Evolutionary conservation across 2,888 invertebrate genomes (phyloP), one percentile per base, ranked within the genome.

Genomic region (Drosophila atroscutellata): DNA sequence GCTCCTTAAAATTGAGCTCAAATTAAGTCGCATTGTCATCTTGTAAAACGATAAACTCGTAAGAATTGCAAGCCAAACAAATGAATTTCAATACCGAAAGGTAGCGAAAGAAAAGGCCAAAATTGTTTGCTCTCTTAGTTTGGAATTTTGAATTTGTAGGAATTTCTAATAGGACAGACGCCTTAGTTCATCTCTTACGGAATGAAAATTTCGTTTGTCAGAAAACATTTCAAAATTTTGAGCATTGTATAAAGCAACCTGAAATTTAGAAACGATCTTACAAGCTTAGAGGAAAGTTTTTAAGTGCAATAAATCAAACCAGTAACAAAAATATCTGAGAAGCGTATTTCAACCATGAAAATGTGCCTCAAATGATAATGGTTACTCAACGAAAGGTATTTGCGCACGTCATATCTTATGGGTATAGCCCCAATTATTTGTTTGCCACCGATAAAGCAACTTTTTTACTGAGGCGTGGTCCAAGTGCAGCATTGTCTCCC

Each of bases 21-120:
- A 68, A 20, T 85, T 73, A 39, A 85, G 57, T 56, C 80, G 82
- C 75, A 75, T 83, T 7, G 85, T 60, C 89, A 89, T 84, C 47
- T 58, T 69, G 36, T 28, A 3, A 59, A 54, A 8, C 11, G 34
- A 60, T 26, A 2, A 36, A 36, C 15, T 36, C 11, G 42, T 45
- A 26, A 8, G 2, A 86, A 84, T 78, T 78, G 58, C 2, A 18
- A 26, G 15, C 20, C 13, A 30, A 65, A 61, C 13, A 20, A 13
- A 9, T n/a, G 8, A 56, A 42, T 24, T 51, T 28, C 9, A 28
- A 39, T 26, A 36, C 66, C 66, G 51, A 83, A 80, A 68, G 18
- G 15, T 49, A 7, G 58, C 24, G 18, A 72, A 74, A 68, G 0
- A 58, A 34, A 30, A 20, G 13, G 55, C 42, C 49, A 18, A 36